Evolutionary conservation across 1,140 invertebrate genomes (phyloP).

Genomic region (Stenopsyche tienmushanensis): DNA sequence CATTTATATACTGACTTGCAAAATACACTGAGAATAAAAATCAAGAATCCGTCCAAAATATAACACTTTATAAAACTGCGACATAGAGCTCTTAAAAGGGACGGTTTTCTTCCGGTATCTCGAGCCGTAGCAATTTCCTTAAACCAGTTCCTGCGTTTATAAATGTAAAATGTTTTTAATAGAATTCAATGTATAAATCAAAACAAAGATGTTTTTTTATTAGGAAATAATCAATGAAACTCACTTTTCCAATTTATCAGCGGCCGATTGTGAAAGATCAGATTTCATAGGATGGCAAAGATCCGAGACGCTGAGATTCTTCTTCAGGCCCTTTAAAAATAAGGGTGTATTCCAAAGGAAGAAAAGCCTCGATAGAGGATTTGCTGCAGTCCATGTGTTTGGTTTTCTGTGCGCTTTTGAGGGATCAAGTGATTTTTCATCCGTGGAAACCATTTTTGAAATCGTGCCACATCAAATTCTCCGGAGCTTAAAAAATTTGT

Average conservation of each 20-base stretch:
- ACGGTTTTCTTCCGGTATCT: not conserved
- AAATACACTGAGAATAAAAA: conserved; percentile 10
- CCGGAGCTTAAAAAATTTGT: too few species aligned
- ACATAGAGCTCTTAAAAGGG: not conserved
- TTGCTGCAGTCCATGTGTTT: conserved; percentile 41
- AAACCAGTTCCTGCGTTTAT: conserved; percentile 26
- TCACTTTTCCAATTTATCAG: conserved; percentile 49
- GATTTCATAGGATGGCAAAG: conserved; percentile 45
- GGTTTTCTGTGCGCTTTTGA: conserved; percentile 14
- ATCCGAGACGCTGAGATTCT: conserved; percentile 46
- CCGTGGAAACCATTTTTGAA: too few species aligned
- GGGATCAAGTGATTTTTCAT: too few species aligned
- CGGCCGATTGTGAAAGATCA: conserved; percentile 47
- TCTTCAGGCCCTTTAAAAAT: conserved; percentile 44
- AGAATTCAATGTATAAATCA: not conserved
- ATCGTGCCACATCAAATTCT: too few species aligned
- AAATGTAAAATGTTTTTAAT: conserved; percentile 1
- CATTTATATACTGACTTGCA: too few species aligned
- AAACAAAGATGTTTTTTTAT: too few species aligned
- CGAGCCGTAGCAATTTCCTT: not conserved
- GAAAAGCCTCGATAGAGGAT: conserved; percentile 47
- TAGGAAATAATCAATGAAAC: conserved; percentile 25
- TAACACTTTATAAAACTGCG: conserved; percentile 5
- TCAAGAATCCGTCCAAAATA: conserved; percentile 15
- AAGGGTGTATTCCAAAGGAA: conserved; percentile 49